A percentile compares a stretch with the other conserved stretches of the same genome.
phyloP scores from a whole-genome alignment of 2,888 invertebrate genomes.

The Oegoconia quadripuncta region DNA sequence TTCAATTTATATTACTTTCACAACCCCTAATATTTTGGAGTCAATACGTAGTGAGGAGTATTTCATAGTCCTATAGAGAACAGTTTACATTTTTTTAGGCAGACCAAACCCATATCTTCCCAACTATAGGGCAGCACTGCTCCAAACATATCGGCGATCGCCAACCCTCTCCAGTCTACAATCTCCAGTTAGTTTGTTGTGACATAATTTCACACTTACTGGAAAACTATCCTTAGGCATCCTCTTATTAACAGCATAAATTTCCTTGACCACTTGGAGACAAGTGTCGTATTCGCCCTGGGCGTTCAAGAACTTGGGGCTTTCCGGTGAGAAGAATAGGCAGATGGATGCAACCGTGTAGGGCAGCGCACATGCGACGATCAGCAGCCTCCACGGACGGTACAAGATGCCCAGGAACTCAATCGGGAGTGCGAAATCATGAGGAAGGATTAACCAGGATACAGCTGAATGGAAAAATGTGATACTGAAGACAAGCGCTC shows the following conservation, averaged over 20 bases:
- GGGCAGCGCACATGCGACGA: constrained; percentile 82
- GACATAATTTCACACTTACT: constrained; percentile 41
- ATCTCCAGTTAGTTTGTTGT: too few species aligned
- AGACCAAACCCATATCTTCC: too few species aligned
- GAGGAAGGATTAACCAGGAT: constrained; percentile 84
- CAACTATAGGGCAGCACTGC: constrained; percentile 1
- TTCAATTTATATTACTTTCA: too few species aligned
- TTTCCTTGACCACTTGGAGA: constrained; percentile 60
- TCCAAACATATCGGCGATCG: background rate
- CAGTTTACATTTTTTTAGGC: background rate
- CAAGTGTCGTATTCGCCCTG: constrained; percentile 80
- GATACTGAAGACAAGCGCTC: too few species aligned
- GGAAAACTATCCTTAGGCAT: constrained; percentile 47
- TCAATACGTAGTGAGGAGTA: too few species aligned
- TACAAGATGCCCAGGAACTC: constrained; percentile 73
- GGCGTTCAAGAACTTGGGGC: constrained; percentile 86
- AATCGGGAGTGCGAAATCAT: constrained; percentile 65
- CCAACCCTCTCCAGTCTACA: too few species aligned
- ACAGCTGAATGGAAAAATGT: constrained; percentile 72
- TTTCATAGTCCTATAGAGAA: too few species aligned
- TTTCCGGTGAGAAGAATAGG: constrained; percentile 83
- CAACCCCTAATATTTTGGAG: too few species aligned
- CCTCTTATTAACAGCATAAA: constrained; percentile 53
- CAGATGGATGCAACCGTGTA: constrained; percentile 80
- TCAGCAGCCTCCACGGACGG: constrained; percentile 87